Evolutionary conservation across 2,888 invertebrate genomes (phyloP).

Genomic region (Thalpophila matura): DNA sequence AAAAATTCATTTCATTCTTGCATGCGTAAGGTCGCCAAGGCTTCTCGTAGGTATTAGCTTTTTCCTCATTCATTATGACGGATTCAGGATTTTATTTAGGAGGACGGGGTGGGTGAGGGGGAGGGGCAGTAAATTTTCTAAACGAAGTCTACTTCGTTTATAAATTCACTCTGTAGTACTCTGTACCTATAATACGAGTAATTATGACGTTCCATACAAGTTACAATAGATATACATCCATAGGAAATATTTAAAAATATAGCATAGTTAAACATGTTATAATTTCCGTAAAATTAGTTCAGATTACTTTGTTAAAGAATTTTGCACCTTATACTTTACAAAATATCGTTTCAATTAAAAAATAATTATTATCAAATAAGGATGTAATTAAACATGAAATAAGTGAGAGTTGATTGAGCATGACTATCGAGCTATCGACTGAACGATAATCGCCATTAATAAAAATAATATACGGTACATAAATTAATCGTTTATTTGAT

Average conservation of each 20-base stretch:
- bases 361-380: neutral
- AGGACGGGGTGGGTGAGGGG: too few relatives aligned
- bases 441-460: conserved; percentile 18
- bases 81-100: too few relatives aligned
- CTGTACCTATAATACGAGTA: too few relatives aligned
- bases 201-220: too few relatives aligned
- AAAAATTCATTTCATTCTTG: too few relatives aligned
- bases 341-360: neutral
- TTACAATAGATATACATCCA: too few relatives aligned
- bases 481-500: conserved; percentile 29
- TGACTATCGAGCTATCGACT: conserved; percentile 32
- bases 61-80: too few relatives aligned
- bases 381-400: conserved; percentile 27
- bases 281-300: conserved; percentile 11
- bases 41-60: too few relatives aligned
- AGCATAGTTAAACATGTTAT: conserved; percentile 14
- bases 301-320: neutral
- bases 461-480: conserved; percentile 26
- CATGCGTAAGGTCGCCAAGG: too few relatives aligned
- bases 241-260: conserved; percentile 23
- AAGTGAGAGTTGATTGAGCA: conserved; percentile 27
- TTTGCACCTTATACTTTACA: conserved; percentile 2
- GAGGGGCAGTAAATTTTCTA: too few relatives aligned
- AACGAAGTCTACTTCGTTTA: too few relatives aligned
- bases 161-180: too few relatives aligned